Conservation (phyloP, 2,888 invertebrate species). For the Tenthredo notha region DNA sequence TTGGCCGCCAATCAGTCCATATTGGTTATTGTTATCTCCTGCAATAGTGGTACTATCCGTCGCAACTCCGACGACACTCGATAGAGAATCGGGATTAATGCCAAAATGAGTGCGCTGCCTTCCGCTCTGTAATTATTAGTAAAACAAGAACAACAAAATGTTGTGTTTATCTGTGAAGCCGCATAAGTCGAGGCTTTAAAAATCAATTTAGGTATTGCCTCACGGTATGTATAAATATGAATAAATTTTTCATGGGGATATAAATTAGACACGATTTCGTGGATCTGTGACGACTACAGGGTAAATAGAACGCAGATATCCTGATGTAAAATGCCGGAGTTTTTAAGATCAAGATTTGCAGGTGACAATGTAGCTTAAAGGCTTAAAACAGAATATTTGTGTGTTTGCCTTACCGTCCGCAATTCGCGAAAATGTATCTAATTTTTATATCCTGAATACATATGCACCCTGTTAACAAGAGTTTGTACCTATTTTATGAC, state of each 20-base stretch:
- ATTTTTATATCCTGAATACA: not conserved
- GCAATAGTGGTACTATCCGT: conserved; percentile 57
- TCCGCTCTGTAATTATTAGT: conserved; percentile 67
- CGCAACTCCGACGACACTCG: conserved; percentile 55
- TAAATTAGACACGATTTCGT: no score
- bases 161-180: not conserved
- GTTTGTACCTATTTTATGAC: not conserved
- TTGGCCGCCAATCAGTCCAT: conserved; percentile 78
- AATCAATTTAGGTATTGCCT: not conserved
- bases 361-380: no score
- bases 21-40: conserved; percentile 75
- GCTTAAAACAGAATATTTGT: no score
- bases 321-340: no score
- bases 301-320: no score
- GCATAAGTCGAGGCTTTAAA: not conserved
- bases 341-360: no score
- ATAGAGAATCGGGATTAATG: conserved; percentile 69
- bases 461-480: not conserved
- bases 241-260: not conserved
- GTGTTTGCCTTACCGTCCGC: no score
- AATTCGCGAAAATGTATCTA: not conserved
- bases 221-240: not conserved
- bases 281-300: no score
- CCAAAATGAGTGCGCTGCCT: conserved; percentile 70
- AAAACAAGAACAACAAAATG: conserved; percentile 45